Evolutionary conservation across 2,888 invertebrate species (phyloP).

Genomic region (Tachystola acroxantha): DNA sequence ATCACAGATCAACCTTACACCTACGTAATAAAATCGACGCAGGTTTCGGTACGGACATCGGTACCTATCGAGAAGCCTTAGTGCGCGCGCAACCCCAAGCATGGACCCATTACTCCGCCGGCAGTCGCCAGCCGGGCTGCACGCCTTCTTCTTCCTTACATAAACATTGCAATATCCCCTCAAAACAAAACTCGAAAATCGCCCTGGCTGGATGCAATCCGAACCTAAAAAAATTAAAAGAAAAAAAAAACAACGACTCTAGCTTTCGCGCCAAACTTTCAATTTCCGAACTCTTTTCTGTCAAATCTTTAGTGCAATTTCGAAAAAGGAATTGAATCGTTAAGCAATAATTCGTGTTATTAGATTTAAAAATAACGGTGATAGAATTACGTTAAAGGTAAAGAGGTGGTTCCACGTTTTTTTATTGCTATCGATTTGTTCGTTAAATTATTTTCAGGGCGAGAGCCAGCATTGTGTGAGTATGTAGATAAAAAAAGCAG

Average conservation of each 20-base stretch:
- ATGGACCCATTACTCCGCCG: constrained; percentile 59
- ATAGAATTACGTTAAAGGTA: constrained; percentile 21
- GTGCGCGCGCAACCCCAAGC: constrained; percentile 63
- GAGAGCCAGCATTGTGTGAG: constrained; percentile 45
- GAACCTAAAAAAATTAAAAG: no score
- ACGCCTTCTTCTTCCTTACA: constrained; percentile 51
- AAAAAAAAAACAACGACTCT: constrained; percentile 19
- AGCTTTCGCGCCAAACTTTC: constrained; percentile 22
- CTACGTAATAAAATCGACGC: constrained; percentile 67
- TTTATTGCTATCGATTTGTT: constrained; percentile 19
- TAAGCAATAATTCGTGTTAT: constrained; percentile 65
- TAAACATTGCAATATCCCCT: constrained; percentile 51
- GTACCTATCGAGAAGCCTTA: constrained; percentile 11
- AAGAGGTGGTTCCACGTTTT: constrained; percentile 46
- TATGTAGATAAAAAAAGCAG: constrained; percentile 48
- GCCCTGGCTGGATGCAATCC: constrained; percentile 60
- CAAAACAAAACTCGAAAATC: constrained; percentile 59
- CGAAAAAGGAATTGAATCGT: constrained; percentile 42
- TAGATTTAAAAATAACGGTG: constrained; percentile 46
- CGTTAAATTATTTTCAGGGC: constrained; percentile 20
- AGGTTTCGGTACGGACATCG: constrained; percentile 21
- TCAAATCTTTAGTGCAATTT: constrained; percentile 33
- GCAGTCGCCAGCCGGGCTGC: constrained; percentile 72
- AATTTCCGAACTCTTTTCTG: constrained; percentile 34
- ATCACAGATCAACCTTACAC: constrained; percentile 64